These are phyloP conservation scores for Mythimna loreyi DNA, from an alignment of 2,888 invertebrate genomes.

Conservation along the genomic window DNA sequence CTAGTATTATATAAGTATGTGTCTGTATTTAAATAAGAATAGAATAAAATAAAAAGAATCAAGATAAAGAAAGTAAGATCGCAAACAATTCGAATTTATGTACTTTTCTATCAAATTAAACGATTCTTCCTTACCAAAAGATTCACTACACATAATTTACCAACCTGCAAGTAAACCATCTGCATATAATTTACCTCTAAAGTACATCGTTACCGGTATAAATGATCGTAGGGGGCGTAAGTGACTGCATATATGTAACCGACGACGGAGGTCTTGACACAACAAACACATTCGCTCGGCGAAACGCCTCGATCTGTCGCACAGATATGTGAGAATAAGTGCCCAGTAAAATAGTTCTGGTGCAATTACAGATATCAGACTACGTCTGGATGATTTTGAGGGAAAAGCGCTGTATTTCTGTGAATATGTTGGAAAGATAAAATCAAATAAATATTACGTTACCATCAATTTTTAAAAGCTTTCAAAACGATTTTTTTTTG, in stretches of 20 bases:
- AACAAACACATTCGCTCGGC: constrained; percentile 62
- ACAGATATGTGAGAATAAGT: constrained; percentile 55
- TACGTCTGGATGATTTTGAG: constrained; percentile 23
- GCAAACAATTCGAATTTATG: background rate
- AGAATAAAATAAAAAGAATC: background rate
- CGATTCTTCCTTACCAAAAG: background rate
- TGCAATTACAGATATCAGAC: constrained; percentile 55
- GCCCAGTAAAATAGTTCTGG: constrained; percentile 49
- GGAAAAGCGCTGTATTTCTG: constrained; percentile 24
- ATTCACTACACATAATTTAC: background rate
- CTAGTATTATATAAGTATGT: too few species aligned
- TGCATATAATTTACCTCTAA: constrained; percentile 26
- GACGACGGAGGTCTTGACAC: constrained; percentile 59
- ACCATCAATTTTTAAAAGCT: background rate
- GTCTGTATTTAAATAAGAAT: too few species aligned
- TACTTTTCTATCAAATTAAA: background rate
- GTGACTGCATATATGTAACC: constrained; percentile 52
- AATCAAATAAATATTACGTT: constrained; percentile 2
- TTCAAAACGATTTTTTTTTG: too few species aligned
- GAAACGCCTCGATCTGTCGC: constrained; percentile 49
- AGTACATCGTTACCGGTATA: constrained; percentile 41
- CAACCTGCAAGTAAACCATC: constrained; percentile 1
- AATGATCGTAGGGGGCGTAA: constrained; percentile 42
- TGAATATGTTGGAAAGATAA: constrained; percentile 20
- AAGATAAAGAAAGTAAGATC: background rate